Percentiles rank a stretch among this genome's conserved stretches.
These are phyloP conservation scores for Actinia equina DNA, from an alignment of 64 coral and sea anemone genomes.

Conservation along the genomic window DNA sequence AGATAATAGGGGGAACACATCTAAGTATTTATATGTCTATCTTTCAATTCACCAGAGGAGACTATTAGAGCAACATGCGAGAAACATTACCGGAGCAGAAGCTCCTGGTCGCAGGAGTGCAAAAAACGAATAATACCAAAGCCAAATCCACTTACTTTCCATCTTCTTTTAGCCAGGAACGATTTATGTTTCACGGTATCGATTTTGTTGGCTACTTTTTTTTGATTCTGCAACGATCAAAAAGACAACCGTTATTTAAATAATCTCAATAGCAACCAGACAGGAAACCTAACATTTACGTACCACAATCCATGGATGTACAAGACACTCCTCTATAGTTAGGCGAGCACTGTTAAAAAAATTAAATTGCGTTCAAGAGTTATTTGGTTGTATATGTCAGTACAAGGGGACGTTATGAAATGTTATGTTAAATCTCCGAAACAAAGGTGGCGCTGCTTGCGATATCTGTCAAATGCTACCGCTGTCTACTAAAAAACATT, in stretches of 20 bases:
- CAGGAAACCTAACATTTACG: background rate
- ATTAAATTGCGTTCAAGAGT: background rate
- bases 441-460: background rate
- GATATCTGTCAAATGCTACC: too few species aligned
- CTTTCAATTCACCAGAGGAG: too few species aligned
- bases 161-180: constrained; percentile 84
- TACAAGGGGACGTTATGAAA: too few species aligned
- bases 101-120: background rate
- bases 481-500: background rate
- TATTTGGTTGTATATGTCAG: too few species aligned
- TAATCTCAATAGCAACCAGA: background rate
- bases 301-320: constrained; percentile 81
- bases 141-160: constrained; percentile 55
- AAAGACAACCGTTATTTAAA: background rate
- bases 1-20: too few species aligned
- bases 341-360: constrained; percentile 49
- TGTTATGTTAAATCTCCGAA: background rate
- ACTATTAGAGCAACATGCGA: too few species aligned
- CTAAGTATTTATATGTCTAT: too few species aligned
- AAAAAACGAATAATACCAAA: background rate
- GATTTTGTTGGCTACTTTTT: constrained; percentile 43
- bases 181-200: constrained; percentile 79
- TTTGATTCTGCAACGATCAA: background rate
- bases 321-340: constrained; percentile 70
- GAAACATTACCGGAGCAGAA: too few species aligned